These are phyloP conservation scores for Pitangus sulphuratus DNA, from an alignment of 2,797 vertebrate genomes.

Conservation along the genomic window DNA sequence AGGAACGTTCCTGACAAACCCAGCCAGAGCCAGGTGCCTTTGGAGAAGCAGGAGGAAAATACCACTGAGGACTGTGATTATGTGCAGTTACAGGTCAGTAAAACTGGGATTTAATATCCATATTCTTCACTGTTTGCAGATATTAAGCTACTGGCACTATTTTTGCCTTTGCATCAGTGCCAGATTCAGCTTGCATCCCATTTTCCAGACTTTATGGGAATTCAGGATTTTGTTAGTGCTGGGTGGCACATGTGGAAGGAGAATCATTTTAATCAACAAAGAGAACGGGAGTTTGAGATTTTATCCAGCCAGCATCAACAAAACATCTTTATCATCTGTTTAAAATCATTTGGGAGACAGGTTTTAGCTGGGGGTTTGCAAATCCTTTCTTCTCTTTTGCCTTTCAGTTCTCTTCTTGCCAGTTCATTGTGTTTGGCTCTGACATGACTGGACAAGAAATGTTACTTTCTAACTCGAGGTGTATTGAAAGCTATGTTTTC, in stretches of 20 bases:
- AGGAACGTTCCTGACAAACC: neutral
- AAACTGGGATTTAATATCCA: neutral
- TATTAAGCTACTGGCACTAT: neutral
- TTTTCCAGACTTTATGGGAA: accelerated
- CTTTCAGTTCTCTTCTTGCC: neutral
- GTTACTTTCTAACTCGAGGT: neutral
- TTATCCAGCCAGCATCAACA: neutral
- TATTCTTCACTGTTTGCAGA: neutral
- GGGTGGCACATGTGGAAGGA: neutral
- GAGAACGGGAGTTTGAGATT: neutral
- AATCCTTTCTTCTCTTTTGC: neutral
- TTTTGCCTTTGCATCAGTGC: neutral
- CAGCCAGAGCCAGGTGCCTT: neutral
- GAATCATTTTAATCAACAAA: neutral
- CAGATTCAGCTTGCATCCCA: neutral
- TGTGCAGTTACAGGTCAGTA: conserved; percentile 83
- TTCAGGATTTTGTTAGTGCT: neutral
- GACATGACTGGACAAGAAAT: neutral
- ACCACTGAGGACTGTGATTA: conserved; percentile 80
- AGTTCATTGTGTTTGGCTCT: neutral
- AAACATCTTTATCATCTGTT: neutral
- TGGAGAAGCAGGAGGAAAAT: neutral
- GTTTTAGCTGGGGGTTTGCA: neutral
- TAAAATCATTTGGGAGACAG: neutral
- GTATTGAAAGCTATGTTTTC: neutral